Evolutionary conservation across 2,113 vertebrate species (phyloP).

Genomic region (Sander vitreus): DNA sequence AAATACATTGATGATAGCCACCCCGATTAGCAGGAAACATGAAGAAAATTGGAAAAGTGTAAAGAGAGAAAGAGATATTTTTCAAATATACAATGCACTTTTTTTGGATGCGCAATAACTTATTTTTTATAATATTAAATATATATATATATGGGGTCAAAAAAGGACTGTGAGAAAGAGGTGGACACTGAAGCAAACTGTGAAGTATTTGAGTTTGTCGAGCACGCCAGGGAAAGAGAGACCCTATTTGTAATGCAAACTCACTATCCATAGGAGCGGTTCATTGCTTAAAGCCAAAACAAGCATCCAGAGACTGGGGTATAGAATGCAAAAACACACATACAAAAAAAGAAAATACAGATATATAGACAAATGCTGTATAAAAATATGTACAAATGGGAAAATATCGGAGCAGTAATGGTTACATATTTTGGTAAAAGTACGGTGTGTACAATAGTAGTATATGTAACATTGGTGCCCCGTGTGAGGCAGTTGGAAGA

Average conservation of each 20-base stretch:
- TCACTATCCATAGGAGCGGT: conserved; percentile 64
- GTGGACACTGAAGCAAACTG: conserved; percentile 76
- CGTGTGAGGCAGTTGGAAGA: conserved; percentile 10
- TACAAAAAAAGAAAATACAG: conserved; percentile 15
- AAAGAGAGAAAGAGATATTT: conserved; percentile 83
- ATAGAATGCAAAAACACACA: conserved; percentile 65
- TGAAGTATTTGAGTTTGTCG: conserved; percentile 80
- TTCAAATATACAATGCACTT: conserved; percentile 87
- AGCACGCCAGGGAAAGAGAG: conserved; percentile 47
- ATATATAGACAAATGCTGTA: conserved; percentile 50
- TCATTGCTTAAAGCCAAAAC: conserved; percentile 81
- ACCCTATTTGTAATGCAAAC: conserved; percentile 68
- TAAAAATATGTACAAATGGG: conserved; percentile 51
- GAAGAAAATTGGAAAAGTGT: conserved; percentile 62
- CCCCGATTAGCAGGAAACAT: conserved; percentile 49
- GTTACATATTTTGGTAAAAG: conserved; percentile 38
- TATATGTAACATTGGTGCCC: conserved; percentile 14
- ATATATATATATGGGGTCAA: conserved; percentile 67
- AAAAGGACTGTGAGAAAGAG: conserved; percentile 64
- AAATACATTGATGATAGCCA: conserved; percentile 19
- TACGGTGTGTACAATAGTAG: conserved; percentile 39
- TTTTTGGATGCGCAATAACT: conserved; percentile 88
- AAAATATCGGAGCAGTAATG: conserved; percentile 42
- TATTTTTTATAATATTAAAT: conserved; percentile 88
- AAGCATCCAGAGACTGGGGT: conserved; percentile 70